Evolutionary conservation across 2,797 vertebrate genomes (phyloP).

Genomic region (Myotis daubentonii): DNA sequence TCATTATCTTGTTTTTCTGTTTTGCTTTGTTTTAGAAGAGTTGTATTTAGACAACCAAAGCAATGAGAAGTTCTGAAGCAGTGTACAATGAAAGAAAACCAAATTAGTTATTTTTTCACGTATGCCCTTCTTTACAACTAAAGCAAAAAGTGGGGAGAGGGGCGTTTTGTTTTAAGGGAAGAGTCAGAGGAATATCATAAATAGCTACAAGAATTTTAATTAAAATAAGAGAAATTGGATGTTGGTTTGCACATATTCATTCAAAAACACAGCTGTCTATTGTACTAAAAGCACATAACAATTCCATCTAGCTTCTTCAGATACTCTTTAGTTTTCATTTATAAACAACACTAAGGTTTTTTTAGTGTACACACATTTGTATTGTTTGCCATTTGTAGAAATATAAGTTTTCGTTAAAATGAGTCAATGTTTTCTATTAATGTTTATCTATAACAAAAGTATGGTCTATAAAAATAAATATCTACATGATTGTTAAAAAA

Average conservation of each 20-base stretch:
- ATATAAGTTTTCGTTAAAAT: neutral
- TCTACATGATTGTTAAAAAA: neutral
- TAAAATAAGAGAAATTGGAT: too few species aligned
- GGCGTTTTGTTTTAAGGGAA: conserved; percentile 64
- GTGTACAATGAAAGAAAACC: conserved; percentile 73
- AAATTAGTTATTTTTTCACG: conserved; percentile 62
- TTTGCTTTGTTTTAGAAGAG: conserved; percentile 60
- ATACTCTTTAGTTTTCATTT: conserved; percentile 73
- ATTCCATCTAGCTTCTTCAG: conserved; percentile 86
- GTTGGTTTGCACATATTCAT: too few species aligned
- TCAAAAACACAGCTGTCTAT: conserved; percentile 85
- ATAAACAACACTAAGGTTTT: neutral
- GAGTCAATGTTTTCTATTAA: neutral
- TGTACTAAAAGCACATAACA: conserved; percentile 84
- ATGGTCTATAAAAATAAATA: neutral
- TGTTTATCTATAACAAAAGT: neutral
- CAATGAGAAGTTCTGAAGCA: conserved; percentile 76
- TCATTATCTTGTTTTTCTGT: neutral
- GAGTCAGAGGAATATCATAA: neutral
- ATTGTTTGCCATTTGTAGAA: neutral
- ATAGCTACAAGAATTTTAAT: too few species aligned
- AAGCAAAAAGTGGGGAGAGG: neutral
- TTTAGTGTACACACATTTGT: neutral
- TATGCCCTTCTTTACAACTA: conserved; percentile 69
- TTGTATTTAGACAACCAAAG: conserved; percentile 84